Evolutionary conservation across 2,113 vertebrate genomes (phyloP).

Genomic region (Oophaga pumilio): DNA sequence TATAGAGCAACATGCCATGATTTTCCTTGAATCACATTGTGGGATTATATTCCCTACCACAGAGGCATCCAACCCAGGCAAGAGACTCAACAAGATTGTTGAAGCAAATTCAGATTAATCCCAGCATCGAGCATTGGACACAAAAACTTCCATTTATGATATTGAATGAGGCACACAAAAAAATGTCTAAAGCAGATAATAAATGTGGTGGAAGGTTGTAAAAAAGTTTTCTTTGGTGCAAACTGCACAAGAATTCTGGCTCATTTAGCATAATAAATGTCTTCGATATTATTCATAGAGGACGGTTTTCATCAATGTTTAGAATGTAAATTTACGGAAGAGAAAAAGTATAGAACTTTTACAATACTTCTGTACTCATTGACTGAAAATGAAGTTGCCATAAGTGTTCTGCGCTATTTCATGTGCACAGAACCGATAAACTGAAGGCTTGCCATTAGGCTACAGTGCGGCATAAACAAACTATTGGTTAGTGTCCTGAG

Average conservation of each 20-base stretch:
- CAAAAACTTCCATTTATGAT: background rate
- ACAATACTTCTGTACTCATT: background rate
- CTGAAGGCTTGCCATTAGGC: slow-evolving; percentile 19
- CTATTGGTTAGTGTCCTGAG: slow-evolving; percentile 30
- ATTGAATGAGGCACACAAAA: background rate
- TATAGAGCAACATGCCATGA: no score
- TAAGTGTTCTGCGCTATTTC: background rate
- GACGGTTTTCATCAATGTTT: background rate
- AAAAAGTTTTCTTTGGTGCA: no score
- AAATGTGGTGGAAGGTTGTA: no score
- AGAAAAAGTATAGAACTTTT: no score
- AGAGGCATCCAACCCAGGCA: no score
- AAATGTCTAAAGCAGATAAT: background rate
- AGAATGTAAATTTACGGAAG: no score
- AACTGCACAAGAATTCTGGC: no score
- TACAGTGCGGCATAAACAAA: slow-evolving; percentile 32
- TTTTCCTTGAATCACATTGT: no score
- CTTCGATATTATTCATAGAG: no score
- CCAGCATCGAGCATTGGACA: background rate
- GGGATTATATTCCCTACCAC: no score
- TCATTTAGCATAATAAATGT: no score
- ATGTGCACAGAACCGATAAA: background rate
- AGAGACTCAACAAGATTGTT: no score
- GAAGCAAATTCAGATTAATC: background rate
- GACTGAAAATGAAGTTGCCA: background rate